These are phyloP conservation scores for Sula dactylatra DNA, from an alignment of 2,113 vertebrate genomes.

Conservation along the genomic window DNA sequence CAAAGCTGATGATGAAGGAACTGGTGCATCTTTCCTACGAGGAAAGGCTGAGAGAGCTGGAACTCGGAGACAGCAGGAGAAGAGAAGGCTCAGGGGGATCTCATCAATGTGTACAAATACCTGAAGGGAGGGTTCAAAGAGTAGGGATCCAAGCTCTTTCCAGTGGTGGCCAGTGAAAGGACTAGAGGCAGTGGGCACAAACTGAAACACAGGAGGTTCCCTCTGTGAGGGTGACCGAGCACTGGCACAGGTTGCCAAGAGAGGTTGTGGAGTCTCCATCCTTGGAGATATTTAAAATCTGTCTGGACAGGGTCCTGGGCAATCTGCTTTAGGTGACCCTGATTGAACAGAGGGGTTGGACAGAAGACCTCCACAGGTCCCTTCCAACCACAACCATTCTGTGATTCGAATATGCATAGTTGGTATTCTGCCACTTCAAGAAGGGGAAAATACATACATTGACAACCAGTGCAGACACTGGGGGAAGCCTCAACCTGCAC, in stretches of 20 bases:
- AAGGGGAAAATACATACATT: background rate
- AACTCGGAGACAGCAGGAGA: background rate
- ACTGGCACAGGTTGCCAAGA: background rate
- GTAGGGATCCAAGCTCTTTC: background rate
- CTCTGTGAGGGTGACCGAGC: background rate
- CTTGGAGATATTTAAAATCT: background rate
- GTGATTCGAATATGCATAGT: background rate
- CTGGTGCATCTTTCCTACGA: background rate
- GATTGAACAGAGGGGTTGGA: background rate
- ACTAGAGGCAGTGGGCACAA: rapidly evolving
- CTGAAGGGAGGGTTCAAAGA: background rate
- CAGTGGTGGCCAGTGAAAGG: background rate
- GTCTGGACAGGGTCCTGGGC: background rate
- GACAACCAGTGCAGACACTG: background rate
- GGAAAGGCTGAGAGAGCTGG: background rate
- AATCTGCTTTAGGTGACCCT: background rate
- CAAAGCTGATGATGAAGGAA: background rate
- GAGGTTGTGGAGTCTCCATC: background rate
- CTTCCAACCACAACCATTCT: background rate
- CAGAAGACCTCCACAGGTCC: background rate
- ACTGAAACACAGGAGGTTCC: background rate
- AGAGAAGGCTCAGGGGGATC: background rate
- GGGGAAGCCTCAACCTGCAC: background rate
- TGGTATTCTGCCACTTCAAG: background rate
- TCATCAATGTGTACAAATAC: background rate